Evolutionary conservation across 2,797 vertebrate species (phyloP), one percentile per base, ranked within the genome.

Genomic region (Chloroceryle amazona): DNA sequence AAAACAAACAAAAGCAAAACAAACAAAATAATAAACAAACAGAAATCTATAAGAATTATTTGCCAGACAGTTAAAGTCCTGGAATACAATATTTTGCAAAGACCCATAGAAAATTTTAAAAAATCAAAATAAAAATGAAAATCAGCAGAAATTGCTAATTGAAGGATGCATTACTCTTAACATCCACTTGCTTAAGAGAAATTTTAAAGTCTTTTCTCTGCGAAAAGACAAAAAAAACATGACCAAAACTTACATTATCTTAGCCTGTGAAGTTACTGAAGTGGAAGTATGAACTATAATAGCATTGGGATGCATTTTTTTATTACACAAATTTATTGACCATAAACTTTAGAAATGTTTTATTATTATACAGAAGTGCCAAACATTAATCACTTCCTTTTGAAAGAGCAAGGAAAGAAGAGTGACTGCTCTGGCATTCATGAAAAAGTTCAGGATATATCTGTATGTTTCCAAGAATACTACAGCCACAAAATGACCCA

Each of bases 321-420:
- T 68, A 76, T 94, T 88, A 86, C 58, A 73, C 49, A 95, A 89
- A 52, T 58, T 74, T 97, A 95, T 96, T 93, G 90, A 96, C 81
- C 47, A 31, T 85, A 89, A 96, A 72, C 84, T 96, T 93, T 87
- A 47, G 47, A 93, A 96, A 94, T 89, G 67, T 89, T 97, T 96
- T 96, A 85, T 95, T 95, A 83, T 94, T 95, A 78, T 83, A 73
- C 42, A 87, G 54, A 87, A 93, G 41, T 88, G 22, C 42, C 72
- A 58, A 76, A 26, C 46, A 96, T 95, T 91, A 90, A 97, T 94
- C 37, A 89, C 44, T 79, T 49, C 41, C 79, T 54, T 13, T 3
- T 72, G 82, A 85, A 89, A 65, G 16, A 71, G 18, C 29, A 72
- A 95, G 68, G 12, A 63, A 89, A 89, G 51, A 90, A 75, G 52